These are phyloP conservation scores for Erebia palarica DNA, from an alignment of 2,888 invertebrate genomes.

Conservation along the genomic window DNA sequence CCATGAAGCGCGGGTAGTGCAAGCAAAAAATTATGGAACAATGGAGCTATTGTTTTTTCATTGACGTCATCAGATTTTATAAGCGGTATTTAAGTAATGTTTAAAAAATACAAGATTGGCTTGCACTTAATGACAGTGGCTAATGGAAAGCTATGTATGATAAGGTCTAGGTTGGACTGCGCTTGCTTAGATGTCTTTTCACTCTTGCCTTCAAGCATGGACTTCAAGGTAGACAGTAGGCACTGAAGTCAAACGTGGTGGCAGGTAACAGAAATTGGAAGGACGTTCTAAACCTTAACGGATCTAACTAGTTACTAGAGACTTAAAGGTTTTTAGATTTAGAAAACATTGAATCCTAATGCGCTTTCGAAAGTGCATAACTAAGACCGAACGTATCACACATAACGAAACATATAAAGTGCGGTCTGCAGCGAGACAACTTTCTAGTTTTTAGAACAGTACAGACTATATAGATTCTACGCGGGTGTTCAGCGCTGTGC, in stretches of 20 bases:
- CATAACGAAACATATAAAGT: conserved; percentile 25
- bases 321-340: neutral
- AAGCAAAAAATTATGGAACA: conserved; percentile 24
- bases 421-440: conserved; percentile 24
- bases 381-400: neutral
- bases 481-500: conserved; percentile 31
- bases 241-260: too few species aligned
- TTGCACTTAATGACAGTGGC: too few species aligned
- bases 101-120: too few species aligned
- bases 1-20: neutral
- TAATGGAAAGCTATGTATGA: too few species aligned
- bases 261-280: too few species aligned
- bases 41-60: conserved; percentile 29
- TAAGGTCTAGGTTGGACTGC: too few species aligned
- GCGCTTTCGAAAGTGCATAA: conserved; percentile 10
- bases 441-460: conserved; percentile 40
- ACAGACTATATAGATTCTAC: conserved; percentile 23
- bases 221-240: too few species aligned
- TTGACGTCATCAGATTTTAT: conserved; percentile 28
- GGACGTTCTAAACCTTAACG: too few species aligned
- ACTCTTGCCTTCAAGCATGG: too few species aligned
- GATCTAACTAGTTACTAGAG: neutral
- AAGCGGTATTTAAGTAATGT: conserved; percentile 1
- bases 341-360: neutral
- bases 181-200: too few species aligned